A percentile compares a stretch with the other conserved stretches of the same genome.
These are phyloP conservation scores for Carcharodon carcharias DNA, from an alignment of 2,797 vertebrate genomes.

Conservation along the genomic window DNA sequence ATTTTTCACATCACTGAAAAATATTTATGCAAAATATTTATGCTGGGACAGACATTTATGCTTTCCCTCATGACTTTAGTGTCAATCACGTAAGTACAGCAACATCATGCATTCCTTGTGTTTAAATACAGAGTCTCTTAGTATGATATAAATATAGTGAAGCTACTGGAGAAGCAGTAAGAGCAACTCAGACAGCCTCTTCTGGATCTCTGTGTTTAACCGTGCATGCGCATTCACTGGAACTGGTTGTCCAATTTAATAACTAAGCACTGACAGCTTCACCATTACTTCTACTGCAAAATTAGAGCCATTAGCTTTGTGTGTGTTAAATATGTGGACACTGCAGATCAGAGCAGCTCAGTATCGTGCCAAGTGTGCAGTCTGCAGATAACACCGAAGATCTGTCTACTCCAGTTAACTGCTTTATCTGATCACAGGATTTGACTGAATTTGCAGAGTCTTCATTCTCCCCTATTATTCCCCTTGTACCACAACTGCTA, in stretches of 20 bases:
- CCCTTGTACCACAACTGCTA: background rate
- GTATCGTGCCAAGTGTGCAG: background rate
- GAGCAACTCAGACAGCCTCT: background rate
- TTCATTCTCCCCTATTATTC: background rate
- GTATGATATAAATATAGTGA: background rate
- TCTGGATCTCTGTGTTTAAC: background rate
- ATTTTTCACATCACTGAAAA: background rate
- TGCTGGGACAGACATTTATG: background rate
- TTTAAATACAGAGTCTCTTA: background rate
- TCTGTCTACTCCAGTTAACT: background rate
- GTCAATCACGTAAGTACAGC: background rate
- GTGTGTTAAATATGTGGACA: background rate
- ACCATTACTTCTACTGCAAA: background rate
- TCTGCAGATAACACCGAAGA: background rate
- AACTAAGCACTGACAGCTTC: background rate
- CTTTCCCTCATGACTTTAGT: background rate
- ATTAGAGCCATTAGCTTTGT: background rate
- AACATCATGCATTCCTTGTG: background rate
- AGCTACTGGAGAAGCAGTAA: background rate
- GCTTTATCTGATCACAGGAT: background rate
- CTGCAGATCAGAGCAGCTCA: background rate
- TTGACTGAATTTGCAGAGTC: background rate
- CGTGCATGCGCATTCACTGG: background rate
- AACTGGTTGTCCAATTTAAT: background rate
- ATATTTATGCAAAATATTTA: background rate